Evolutionary conservation across 2,797 vertebrate genomes (phyloP), one percentile per base, ranked within the genome.

Genomic region (Falco cherrug): DNA sequence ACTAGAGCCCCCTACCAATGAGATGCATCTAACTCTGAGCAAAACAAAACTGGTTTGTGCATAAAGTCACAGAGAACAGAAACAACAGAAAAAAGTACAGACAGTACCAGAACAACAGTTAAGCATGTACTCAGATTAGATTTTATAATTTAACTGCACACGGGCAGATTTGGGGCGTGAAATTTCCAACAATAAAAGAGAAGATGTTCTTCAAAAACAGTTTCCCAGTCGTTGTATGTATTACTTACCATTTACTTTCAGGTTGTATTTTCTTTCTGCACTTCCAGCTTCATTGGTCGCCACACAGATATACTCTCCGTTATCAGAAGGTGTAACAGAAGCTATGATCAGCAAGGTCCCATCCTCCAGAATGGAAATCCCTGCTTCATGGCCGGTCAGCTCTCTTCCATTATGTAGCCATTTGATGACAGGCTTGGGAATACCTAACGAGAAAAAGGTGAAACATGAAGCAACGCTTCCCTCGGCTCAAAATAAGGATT

Each of bases 281-380:
- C 98, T 98, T 64, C 99, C 99, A 7, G 98, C 99, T 94, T 99
- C 99, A 13, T 99, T 99, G 93, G 97, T 94, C 16, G 99, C 99
- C 47, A 98, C 97, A 39, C 99, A 99, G 68, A 99, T 95, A 47
- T 99, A 99, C 37, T 99, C 99, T 41, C 99, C 99, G 6, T 97
- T 98, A 97, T 99, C 99, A 73, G 98, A 97, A 0, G 98, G 99
- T 1, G 98, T 98, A 78, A 99, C 98, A 7, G 99, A 98, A 84
- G 98, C 98, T 86, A 99, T 98, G 84, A 99, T 97, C 87, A 99
- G 98, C 91, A 99, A 93, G 0, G 98, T 98, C 6, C 99, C 99
- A 3, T 99, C 98, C 94, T 99, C 98, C 96, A 98, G 95, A 96
- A 99, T 80, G 13, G 99, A 99, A 89, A 99, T 94, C 4, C 99